Conservation (phyloP, 2,888 invertebrate genomes). For the Orthosia gracilis region DNA sequence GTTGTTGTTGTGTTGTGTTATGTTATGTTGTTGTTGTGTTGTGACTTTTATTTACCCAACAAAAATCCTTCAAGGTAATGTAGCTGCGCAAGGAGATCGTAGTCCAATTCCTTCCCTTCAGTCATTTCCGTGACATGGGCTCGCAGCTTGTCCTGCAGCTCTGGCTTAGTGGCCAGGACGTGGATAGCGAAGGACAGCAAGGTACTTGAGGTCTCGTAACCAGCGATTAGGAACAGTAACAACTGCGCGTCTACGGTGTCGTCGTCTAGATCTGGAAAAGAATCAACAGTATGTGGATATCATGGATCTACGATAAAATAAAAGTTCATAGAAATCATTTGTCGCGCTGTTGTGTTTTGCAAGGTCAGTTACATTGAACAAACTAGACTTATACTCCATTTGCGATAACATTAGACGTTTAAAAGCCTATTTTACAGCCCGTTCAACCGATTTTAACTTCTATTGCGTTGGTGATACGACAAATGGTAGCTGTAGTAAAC, state of each 20-base stretch:
- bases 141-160: slow-evolving; percentile 86
- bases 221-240: slow-evolving; percentile 91
- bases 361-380: neutral
- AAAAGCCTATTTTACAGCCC: too few relatives aligned
- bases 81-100: slow-evolving; percentile 81
- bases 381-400: too few relatives aligned
- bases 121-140: slow-evolving; percentile 83
- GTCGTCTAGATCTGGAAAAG: slow-evolving; percentile 86
- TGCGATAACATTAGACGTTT: too few relatives aligned
- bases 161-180: slow-evolving; percentile 87
- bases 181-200: slow-evolving; percentile 90
- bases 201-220: slow-evolving; percentile 92
- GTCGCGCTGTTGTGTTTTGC: neutral
- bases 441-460: too few relatives aligned
- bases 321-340: neutral
- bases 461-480: too few relatives aligned
- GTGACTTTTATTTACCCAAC: slow-evolving; percentile 72
- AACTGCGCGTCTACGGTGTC: slow-evolving; percentile 91
- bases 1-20: too few relatives aligned
- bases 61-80: slow-evolving; percentile 85
- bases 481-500: too few relatives aligned
- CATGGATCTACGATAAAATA: too few relatives aligned
- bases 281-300: too few relatives aligned
- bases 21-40: too few relatives aligned
- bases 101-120: slow-evolving; percentile 81